Evolutionary conservation across 2,888 invertebrate genomes (phyloP).

Genomic region (Diadegma fenestrale): DNA sequence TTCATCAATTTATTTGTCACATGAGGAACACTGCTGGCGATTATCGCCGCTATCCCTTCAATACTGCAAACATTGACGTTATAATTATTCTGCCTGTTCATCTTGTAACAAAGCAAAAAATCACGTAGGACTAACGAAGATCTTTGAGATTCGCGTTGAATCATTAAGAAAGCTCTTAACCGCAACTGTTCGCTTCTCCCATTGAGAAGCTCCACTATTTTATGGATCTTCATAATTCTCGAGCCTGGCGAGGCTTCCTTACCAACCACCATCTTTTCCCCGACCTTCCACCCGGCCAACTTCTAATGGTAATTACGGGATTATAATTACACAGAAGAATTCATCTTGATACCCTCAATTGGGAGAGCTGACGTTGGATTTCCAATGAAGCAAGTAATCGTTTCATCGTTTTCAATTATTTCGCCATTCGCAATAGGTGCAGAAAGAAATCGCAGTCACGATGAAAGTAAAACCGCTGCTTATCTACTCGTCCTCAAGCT

Average conservation of each 20-base stretch:
- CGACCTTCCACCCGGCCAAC: background rate
- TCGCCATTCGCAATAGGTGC: background rate
- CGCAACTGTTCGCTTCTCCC: slow-evolving; percentile 39
- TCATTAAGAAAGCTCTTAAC: slow-evolving; percentile 52
- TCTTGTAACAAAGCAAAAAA: slow-evolving; percentile 20
- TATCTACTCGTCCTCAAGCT: background rate
- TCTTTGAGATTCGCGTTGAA: slow-evolving; percentile 19
- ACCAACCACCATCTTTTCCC: slow-evolving; percentile 10
- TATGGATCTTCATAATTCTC: slow-evolving; percentile 49
- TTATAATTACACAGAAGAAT: slow-evolving; percentile 48
- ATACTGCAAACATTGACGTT: slow-evolving; percentile 18
- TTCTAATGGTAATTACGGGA: slow-evolving; percentile 29
- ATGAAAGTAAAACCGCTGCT: background rate
- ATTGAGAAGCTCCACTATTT: slow-evolving; percentile 24
- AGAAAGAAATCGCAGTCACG: background rate
- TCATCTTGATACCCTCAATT: slow-evolving; percentile 20
- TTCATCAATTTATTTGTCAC: background rate
- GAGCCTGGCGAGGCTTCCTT: slow-evolving; percentile 28
- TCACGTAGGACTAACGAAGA: slow-evolving; percentile 24
- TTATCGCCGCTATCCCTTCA: slow-evolving; percentile 5
- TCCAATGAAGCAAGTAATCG: background rate
- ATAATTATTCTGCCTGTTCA: slow-evolving; percentile 18
- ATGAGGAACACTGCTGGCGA: background rate
- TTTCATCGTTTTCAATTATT: background rate
- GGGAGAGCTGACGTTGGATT: slow-evolving; percentile 7